Evolutionary conservation across 2,888 invertebrate species (phyloP), one percentile per base, ranked within the genome.

Genomic region (Metellina segmentata): DNA sequence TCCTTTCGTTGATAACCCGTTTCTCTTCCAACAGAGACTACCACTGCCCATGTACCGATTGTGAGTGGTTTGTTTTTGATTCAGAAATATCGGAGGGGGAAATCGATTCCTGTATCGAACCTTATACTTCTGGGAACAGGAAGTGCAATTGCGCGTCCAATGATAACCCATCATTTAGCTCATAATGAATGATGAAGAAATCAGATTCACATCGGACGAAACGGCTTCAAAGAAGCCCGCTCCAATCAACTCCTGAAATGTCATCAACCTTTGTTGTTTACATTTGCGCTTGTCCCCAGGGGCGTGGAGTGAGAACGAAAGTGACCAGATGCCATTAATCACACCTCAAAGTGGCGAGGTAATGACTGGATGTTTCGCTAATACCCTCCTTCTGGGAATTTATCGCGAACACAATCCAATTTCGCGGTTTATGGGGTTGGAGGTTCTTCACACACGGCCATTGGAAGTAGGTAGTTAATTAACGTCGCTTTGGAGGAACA

Each of bases 251-350:
- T 61, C 61, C 61, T 11, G 9, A 7, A 8, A 9, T 8, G 52
- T n/a, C 78, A 52, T 78, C 52, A n/a, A 52, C 52, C 75, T 34
- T 71, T 34, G 48, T 48, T 75, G 75, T 48, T 75, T 75, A 48
- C 48, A 75, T n/a, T n/a, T n/a, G n/a, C n/a, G n/a, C n/a, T n/a
- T n/a, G n/a, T 34, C 75, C 48, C 74, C 74, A 74, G 8, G 74
- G 11, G 13, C 74, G 74, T 74, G 74, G 34, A 9, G 13, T 74
- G 74, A 48, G 74, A 9, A 20, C 48, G 74, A 74, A 74, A 34
- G 74, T 74, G 74, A 74, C 34, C 48, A 48, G 34, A 74, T 34
- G 8, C 9, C 48, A 11, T 34, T 74, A 16, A 34, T 74, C 74
- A 74, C 34, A 34, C 48, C 9, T 11, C 74, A 74, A 74, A 70